phyloP scores from a whole-genome alignment of 2,113 vertebrate genomes.

The Colossoma macropomum region DNA sequence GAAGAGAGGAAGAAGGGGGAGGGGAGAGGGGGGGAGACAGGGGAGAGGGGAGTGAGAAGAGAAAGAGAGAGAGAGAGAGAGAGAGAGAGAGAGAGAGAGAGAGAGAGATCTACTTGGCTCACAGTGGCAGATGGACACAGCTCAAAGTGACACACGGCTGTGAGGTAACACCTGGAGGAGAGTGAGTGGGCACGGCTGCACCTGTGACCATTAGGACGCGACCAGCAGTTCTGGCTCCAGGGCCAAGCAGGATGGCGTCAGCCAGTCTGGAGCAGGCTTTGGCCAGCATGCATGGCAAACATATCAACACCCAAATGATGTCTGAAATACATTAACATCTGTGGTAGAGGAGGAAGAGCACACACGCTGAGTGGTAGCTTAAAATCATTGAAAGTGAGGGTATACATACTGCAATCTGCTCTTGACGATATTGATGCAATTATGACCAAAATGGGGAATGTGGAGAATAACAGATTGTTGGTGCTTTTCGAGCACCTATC shows the following conservation, averaged over 20 bases:
- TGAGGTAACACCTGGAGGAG: slow-evolving; percentile 80
- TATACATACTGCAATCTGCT: slow-evolving; percentile 48
- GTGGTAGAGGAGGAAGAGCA: slow-evolving; percentile 53
- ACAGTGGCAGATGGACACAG: slow-evolving; percentile 75
- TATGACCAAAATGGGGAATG: slow-evolving; percentile 47
- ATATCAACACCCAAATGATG: slow-evolving; percentile 67
- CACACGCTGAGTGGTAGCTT: slow-evolving; percentile 34
- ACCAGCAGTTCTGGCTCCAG: slow-evolving; percentile 36
- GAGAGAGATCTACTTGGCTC: slow-evolving; percentile 49
- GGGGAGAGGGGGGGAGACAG: not conserved
- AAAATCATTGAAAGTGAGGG: slow-evolving; percentile 45
- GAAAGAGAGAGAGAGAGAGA: not conserved
- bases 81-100: not conserved
- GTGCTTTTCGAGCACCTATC: slow-evolving; percentile 24
- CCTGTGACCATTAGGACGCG: slow-evolving; percentile 72
- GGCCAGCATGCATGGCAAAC: slow-evolving; percentile 67
- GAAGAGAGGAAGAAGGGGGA: not conserved
- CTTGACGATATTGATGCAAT: slow-evolving; percentile 44
- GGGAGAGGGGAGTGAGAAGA: not conserved
- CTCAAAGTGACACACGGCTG: slow-evolving; percentile 76
- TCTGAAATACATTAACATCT: slow-evolving; percentile 60
- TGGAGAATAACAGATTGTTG: slow-evolving; percentile 46
- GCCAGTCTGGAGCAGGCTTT: slow-evolving; percentile 61
- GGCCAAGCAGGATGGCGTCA: slow-evolving; percentile 62
- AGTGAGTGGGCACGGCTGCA: slow-evolving; percentile 72